Conservation (phyloP, 2,888 invertebrate species). For the Mactromeris polynyma region DNA sequence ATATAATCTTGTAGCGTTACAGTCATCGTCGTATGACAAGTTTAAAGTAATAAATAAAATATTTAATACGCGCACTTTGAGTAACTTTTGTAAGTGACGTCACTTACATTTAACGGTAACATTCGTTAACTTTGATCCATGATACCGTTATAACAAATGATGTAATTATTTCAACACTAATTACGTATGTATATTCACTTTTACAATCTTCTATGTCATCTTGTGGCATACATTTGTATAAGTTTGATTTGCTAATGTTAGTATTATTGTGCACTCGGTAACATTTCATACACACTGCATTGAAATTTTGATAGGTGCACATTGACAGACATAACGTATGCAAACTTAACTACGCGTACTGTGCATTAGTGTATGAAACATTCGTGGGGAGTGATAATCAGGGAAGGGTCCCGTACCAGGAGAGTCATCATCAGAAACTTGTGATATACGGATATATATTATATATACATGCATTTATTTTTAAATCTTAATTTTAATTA, state of each 20-base stretch:
- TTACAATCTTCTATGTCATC: constrained; percentile 8
- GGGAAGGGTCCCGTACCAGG: not conserved
- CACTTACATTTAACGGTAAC: not conserved
- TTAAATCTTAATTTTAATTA: not conserved
- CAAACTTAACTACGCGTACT: not conserved
- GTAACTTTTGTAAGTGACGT: not conserved
- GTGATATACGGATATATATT: not conserved
- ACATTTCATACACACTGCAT: constrained; percentile 38
- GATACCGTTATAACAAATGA: constrained; percentile 12
- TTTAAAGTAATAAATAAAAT: not conserved
- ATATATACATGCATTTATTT: not conserved
- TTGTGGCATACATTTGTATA: constrained; percentile 17
- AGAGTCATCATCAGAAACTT: not conserved
- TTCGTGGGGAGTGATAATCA: constrained; percentile 12
- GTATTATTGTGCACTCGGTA: not conserved
- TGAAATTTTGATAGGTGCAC: constrained; percentile 11
- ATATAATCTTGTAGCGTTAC: not conserved
- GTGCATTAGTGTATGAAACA: constrained; percentile 33
- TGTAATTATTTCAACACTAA: constrained; percentile 24
- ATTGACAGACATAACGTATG: constrained; percentile 35
- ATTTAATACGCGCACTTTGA: not conserved
- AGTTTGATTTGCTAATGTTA: constrained; percentile 29
- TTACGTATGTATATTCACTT: constrained; percentile 32
- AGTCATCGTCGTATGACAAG: not conserved
- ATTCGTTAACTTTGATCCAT: not conserved